A percentile compares a stretch with the other conserved stretches of the same genome.
Evolutionary conservation across 2,888 invertebrate species (phyloP).

Genomic region (Odontocerum albicorne): DNA sequence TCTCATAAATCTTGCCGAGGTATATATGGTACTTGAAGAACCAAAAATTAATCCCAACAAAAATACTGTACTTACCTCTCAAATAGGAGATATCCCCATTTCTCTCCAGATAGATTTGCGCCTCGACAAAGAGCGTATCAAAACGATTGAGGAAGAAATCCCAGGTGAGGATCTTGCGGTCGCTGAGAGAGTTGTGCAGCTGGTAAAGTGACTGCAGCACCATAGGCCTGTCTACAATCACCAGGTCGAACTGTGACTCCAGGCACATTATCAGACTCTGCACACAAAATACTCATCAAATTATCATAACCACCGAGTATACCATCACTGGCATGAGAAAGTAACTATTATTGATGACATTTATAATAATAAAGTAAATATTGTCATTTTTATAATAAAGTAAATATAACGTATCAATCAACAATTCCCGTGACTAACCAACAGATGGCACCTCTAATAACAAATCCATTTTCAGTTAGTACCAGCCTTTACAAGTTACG

Average conservation of each 20-base stretch:
- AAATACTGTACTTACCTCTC: slow-evolving; percentile 63
- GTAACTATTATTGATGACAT: neutral
- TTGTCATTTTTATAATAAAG: no score
- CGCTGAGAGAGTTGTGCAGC: slow-evolving; percentile 89
- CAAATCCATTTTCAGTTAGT: no score
- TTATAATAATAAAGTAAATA: neutral
- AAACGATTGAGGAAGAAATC: slow-evolving; percentile 97
- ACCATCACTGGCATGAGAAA: neutral
- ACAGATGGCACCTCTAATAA: no score
- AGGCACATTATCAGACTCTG: slow-evolving; percentile 89
- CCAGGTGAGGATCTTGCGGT: slow-evolving; percentile 90
- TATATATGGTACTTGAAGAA: no score
- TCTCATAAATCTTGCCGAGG: no score
- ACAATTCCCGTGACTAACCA: no score
- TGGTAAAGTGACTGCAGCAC: slow-evolving; percentile 94
- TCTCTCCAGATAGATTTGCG: slow-evolving; percentile 88
- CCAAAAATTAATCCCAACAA: no score
- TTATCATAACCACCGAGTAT: neutral
- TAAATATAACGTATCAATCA: no score
- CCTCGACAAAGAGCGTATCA: slow-evolving; percentile 93
- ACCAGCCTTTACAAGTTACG: no score
- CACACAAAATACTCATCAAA: no score
- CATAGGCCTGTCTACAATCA: slow-evolving; percentile 95
- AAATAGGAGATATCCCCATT: slow-evolving; percentile 81
- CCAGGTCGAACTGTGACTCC: slow-evolving; percentile 97